Conservation (phyloP, 2,113 vertebrate species). For the Psilopogon haemacephalus region DNA sequence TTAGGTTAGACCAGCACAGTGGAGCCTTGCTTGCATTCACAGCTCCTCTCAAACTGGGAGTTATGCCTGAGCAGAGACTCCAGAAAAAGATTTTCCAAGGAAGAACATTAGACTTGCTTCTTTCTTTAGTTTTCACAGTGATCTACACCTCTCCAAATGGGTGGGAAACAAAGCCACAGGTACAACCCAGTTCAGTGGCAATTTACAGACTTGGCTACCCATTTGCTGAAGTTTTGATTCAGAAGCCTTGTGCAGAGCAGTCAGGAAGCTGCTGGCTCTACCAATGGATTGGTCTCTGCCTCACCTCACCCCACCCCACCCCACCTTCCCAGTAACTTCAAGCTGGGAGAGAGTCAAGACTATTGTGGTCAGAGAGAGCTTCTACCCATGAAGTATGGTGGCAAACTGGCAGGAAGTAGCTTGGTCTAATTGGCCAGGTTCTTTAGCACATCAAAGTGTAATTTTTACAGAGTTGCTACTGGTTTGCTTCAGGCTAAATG, state of each 20-base stretch:
- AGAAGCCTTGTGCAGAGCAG: not conserved
- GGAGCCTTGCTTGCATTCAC: not conserved
- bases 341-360: not conserved
- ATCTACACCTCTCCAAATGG: not conserved
- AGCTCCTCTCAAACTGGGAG: not conserved
- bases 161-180: not conserved
- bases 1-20: not conserved
- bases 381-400: not conserved
- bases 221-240: not conserved
- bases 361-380: not conserved
- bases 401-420: not conserved
- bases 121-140: not conserved
- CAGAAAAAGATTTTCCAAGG: not conserved
- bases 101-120: not conserved
- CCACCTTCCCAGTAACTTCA: not conserved
- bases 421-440: not conserved
- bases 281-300: not conserved
- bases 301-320: fast-evolving
- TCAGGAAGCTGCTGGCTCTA: not conserved
- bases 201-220: not conserved
- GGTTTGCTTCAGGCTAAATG: not conserved
- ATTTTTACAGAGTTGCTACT: not conserved
- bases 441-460: not conserved
- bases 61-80: not conserved
- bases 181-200: not conserved